Base-by-base conservation (phyloP, 2,113 vertebrate species). In the Halichoerus grypus region DNA sequence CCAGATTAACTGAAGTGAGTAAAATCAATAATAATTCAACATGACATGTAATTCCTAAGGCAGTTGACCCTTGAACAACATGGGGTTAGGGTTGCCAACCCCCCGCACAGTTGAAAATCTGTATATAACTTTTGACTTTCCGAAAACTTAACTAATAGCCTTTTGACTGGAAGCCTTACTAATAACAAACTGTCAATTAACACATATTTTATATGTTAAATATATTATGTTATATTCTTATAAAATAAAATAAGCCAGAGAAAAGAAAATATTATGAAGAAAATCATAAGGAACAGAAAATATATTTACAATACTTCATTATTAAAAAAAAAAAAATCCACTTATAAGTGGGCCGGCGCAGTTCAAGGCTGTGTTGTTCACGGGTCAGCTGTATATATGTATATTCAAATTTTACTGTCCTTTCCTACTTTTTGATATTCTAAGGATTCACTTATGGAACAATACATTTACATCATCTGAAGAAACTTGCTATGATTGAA, bases 11-110 rank as follows among this genome's bases (percentile, higher is more conserved):
- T 57, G n/a, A 89, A 18, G 8, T 51, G 12, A 86, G 10, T 65
- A 14, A n/a, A 82, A 76, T 85, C 51, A 88, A 80, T n/a, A 87
- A 39, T 69, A 88, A 83, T 92, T 67, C 53, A 77, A 80, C 76
- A 3, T 16, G 42, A 51, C 39, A 69, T 49, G 18, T 67, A 39
- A 57, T 81, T 94, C 55, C 4, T 77, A 49, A 77, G 49, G 26
- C 26, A 31, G 42, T 31, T 77, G 74, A 77, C 74, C 14, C 74
- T 77, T 77, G 42, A 77, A 42, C 42, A 77, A 49, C 74, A 77
- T 49, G 42, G 74, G 42, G 74, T 77, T 31, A 77, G 46, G 26
- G 42, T 49, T 15, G 0, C 26, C 74, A 77, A 49, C 1, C 26
- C 15, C 74, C 74, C 14, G 15, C 42, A 77, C 26, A 77, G 26